Base-by-base conservation (phyloP, 2,888 invertebrate genomes). In the Rugalucina vietnamica region DNA sequence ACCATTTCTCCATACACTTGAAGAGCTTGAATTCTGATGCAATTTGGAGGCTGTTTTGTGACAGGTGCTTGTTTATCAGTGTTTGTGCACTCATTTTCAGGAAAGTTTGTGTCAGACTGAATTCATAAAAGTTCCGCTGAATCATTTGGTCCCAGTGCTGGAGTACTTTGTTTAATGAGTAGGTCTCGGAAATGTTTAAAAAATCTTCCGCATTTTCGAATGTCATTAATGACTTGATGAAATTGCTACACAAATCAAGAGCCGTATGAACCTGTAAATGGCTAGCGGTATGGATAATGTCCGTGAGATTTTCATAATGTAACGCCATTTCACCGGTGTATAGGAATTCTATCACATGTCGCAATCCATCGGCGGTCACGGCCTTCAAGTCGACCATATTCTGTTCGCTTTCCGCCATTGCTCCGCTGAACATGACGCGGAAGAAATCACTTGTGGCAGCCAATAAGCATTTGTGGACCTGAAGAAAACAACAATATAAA, bases 381-480 rank as follows among this genome's bases (percentile, higher is more conserved):
- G 93, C 94, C 86, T 94, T 93, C 57, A 94, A 81, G 78, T 94
- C 94, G n/a, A 94, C 93, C 5, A 88, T 90, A 79, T 94, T 92
- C 87, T 94, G 93, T 76, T 93, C 92, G 81, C 93, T 94, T 86
- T 94, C 94, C 21, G 93, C 92, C 94, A 94, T 94, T 65, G 91
- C 91, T 5, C 93, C 93, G n/a, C 92, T 91, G 85, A 94, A 93
- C 94, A 94, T 94, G 69, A 94, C 94, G 34, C 94, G 89, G 90
- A 94, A 94, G 81, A 94, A 94, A 81, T 94, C 94, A 80, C 94
- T 94, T 29, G 94, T 93, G 21, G 94, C 94, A 2, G 94, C 94
- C 88, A 94, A 88, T 72, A 94, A 86, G 29, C 93, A 93, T 81
- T 94, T 94, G 88, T 94, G 94, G 32, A 94, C 94, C 94, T 94